A percentile compares a stretch with the other conserved stretches of the same genome.
These are phyloP conservation scores for Acropternis orthonyx DNA, from an alignment of 2,797 vertebrate genomes.

Conservation along the genomic window DNA sequence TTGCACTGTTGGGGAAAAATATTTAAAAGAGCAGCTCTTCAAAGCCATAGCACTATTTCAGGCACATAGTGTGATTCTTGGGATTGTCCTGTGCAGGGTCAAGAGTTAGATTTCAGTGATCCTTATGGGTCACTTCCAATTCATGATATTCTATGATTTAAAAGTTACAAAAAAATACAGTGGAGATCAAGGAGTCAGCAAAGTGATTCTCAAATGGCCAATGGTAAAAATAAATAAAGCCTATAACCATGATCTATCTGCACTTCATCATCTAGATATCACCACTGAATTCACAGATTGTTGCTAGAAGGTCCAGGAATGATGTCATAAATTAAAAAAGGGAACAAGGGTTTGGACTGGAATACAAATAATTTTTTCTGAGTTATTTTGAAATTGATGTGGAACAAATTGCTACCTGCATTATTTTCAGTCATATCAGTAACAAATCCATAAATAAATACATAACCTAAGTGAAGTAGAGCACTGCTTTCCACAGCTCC, in stretches of 20 bases:
- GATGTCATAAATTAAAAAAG: background rate
- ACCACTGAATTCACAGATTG: background rate
- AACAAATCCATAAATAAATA: background rate
- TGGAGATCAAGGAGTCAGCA: background rate
- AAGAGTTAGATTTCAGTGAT: background rate
- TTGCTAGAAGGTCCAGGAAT: background rate
- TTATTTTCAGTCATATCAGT: background rate
- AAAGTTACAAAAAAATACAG: background rate
- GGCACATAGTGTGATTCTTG: background rate
- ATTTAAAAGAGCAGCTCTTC: background rate
- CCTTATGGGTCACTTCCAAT: background rate
- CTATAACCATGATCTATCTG: background rate
- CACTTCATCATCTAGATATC: background rate
- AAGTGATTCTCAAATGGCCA: background rate
- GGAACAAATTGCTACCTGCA: background rate
- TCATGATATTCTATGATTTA: background rate
- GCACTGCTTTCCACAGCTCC: background rate
- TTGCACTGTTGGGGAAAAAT: background rate
- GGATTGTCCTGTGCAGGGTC: background rate
- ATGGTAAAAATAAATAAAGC: background rate
- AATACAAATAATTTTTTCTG: background rate
- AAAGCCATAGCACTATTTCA: background rate
- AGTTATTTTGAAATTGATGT: background rate
- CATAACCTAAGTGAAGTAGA: background rate
- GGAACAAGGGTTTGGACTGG: background rate